These are phyloP conservation scores for Ephialtes manifestator DNA, from an alignment of 2,888 invertebrate species.

Conservation along the genomic window DNA sequence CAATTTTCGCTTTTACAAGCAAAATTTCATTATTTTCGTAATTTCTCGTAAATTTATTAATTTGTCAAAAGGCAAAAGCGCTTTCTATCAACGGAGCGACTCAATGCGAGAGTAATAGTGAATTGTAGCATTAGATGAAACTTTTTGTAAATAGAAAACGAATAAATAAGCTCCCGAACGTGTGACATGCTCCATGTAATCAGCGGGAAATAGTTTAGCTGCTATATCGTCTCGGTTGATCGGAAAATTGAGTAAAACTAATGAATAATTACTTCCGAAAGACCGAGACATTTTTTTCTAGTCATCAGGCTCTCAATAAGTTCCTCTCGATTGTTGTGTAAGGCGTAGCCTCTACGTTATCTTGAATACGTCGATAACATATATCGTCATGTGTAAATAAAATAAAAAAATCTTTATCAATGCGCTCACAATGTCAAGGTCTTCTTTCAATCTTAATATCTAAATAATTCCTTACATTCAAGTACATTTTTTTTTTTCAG, in stretches of 20 bases:
- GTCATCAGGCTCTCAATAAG: conserved; percentile 25
- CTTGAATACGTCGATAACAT: conserved; percentile 26
- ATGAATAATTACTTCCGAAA: conserved; percentile 40
- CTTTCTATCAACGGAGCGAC: neutral
- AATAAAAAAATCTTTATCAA: conserved; percentile 41
- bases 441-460: neutral
- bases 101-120: neutral
- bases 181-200: neutral
- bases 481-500: too few species aligned
- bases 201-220: conserved; percentile 8
- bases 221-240: conserved; percentile 41
- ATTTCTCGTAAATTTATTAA: neutral
- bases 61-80: neutral
- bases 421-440: conserved; percentile 19
- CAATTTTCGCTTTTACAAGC: neutral
- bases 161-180: conserved; percentile 22
- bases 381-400: conserved; percentile 27
- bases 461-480: neutral
- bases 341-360: conserved; percentile 13
- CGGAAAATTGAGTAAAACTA: conserved; percentile 38
- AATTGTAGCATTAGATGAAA: conserved; percentile 11
- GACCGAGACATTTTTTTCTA: conserved; percentile 29
- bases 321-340: conserved; percentile 27
- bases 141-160: conserved; percentile 54
- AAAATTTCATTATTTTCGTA: neutral